phyloP scores from a whole-genome alignment of 2,888 invertebrate species.

The Rotaria macrura region DNA sequence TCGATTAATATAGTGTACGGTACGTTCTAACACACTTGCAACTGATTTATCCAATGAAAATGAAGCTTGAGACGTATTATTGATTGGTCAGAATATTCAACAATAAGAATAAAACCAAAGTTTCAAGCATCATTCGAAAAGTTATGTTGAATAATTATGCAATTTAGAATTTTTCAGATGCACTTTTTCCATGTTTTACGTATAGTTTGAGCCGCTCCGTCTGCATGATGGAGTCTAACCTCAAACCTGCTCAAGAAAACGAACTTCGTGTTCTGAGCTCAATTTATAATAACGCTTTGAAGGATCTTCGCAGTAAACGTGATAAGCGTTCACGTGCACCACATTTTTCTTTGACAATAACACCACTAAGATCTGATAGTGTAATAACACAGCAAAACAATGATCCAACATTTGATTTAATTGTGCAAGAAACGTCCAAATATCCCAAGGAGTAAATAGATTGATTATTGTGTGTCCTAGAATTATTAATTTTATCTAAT shows the following conservation, averaged over 20 bases:
- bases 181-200: background rate
- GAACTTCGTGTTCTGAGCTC: constrained; percentile 13
- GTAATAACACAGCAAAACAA: background rate
- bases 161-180: background rate
- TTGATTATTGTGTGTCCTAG: no score
- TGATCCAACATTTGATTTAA: constrained; percentile 13
- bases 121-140: background rate
- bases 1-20: background rate
- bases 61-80: background rate
- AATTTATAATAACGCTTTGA: background rate
- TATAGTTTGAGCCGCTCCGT: background rate
- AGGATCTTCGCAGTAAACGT: background rate
- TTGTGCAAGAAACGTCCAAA: background rate
- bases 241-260: constrained; percentile 18
- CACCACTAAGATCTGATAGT: background rate
- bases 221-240: background rate
- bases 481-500: no score
- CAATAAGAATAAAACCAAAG: background rate
- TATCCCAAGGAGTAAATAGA: background rate
- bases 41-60: background rate
- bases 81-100: background rate
- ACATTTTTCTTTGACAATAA: background rate
- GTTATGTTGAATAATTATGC: background rate
- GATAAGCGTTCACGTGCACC: background rate
- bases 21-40: background rate